Evolutionary conservation across 2,113 vertebrate genomes (phyloP).

Genomic region (Hippopotamus amphibius): DNA sequence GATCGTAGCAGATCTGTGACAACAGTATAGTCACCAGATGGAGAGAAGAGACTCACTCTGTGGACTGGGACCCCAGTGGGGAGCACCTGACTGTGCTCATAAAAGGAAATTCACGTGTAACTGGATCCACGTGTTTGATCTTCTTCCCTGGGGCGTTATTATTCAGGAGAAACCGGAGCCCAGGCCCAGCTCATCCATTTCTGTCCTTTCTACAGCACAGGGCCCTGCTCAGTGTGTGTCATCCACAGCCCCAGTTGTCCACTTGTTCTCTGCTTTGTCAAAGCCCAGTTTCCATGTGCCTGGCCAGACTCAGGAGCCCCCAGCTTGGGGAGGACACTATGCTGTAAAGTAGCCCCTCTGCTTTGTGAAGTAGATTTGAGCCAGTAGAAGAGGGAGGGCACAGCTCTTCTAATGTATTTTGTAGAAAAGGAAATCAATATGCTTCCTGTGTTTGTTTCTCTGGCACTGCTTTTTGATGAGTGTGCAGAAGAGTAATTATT

Average conservation of each 20-base stretch:
- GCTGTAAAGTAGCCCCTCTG: not conserved
- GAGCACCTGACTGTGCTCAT: conserved; percentile 89
- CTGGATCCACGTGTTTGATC: conserved; percentile 88
- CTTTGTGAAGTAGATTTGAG: not conserved
- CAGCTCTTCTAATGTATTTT: not conserved
- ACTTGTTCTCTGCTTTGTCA: conserved; percentile 91
- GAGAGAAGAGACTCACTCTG: conserved; percentile 89
- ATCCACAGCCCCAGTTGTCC: conserved; percentile 88
- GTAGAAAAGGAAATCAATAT: conserved; percentile 29
- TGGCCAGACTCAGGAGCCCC: conserved; percentile 66
- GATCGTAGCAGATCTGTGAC: conserved; percentile 90
- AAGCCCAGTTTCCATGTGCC: conserved; percentile 71
- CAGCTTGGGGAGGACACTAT: not conserved
- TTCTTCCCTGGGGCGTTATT: conserved; percentile 86
- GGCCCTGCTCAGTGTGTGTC: conserved; percentile 92
- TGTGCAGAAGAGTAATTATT: not conserved
- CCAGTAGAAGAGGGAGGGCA: not conserved
- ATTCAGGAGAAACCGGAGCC: conserved; percentile 55
- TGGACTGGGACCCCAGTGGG: conserved; percentile 90
- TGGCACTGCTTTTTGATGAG: conserved; percentile 10
- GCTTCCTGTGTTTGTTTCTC: not conserved
- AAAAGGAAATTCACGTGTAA: conserved; percentile 82
- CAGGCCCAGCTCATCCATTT: conserved; percentile 90
- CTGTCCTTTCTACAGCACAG: conserved; percentile 89
- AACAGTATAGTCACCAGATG: conserved; percentile 84